These are phyloP conservation scores for Paraplagusia blochii DNA, from an alignment of 2,113 vertebrate genomes.

Conservation along the genomic window DNA sequence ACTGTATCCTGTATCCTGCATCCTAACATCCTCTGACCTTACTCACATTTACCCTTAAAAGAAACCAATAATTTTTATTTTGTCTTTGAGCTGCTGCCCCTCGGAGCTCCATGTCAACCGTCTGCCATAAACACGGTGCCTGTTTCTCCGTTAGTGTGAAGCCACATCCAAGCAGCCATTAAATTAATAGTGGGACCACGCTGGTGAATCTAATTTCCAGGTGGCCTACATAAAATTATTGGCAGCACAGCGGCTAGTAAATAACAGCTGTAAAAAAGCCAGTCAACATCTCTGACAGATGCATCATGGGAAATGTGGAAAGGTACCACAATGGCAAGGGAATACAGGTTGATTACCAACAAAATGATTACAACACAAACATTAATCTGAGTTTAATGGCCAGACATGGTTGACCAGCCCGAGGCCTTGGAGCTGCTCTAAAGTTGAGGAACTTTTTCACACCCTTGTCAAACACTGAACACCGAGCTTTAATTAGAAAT, in stretches of 20 bases:
- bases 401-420: no score
- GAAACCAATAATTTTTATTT: not conserved
- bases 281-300: slow-evolving; percentile 3
- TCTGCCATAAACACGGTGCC: no score
- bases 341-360: slow-evolving; percentile 5
- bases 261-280: slow-evolving; percentile 19
- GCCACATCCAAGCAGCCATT: slow-evolving; percentile 11
- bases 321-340: slow-evolving; percentile 20
- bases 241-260: slow-evolving; percentile 15
- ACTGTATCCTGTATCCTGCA: no score
- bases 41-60: no score
- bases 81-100: not conserved
- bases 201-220: slow-evolving; percentile 37
- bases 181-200: slow-evolving; percentile 1
- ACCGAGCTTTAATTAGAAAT: no score
- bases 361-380: slow-evolving; percentile 13
- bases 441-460: slow-evolving; percentile 11
- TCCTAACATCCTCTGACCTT: no score
- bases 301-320: slow-evolving; percentile 36
- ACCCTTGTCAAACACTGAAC: no score
- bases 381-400: slow-evolving; percentile 23
- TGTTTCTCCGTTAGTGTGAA: slow-evolving; percentile 11
- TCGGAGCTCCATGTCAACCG: not conserved
- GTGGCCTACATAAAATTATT: slow-evolving; percentile 46
- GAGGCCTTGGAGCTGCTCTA: not conserved